phyloP scores from a whole-genome alignment of 2,113 vertebrate species.

The Caranx ignobilis region DNA sequence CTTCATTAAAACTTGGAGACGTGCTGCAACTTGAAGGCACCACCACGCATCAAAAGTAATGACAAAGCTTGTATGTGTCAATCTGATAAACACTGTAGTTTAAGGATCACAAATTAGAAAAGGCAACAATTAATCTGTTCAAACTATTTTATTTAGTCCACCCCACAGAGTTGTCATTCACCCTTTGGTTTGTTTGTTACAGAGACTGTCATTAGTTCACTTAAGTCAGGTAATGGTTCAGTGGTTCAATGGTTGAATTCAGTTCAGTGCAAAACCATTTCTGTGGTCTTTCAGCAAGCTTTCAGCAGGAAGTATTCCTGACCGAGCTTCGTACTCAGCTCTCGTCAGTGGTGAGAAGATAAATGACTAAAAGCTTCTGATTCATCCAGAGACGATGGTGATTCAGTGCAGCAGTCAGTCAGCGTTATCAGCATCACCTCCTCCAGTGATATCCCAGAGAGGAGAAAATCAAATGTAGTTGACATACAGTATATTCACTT shows the following conservation, averaged over 20 bases:
- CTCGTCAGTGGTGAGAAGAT: neutral
- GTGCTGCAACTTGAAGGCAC: neutral
- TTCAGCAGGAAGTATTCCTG: neutral
- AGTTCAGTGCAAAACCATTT: neutral
- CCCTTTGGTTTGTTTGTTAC: neutral
- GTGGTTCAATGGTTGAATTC: neutral
- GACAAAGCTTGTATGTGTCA: neutral
- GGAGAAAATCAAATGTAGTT: conserved; percentile 1
- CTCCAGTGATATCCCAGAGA: neutral
- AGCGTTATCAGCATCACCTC: neutral
- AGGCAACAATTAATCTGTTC: neutral
- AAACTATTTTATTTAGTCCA: neutral
- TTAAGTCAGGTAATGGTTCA: neutral
- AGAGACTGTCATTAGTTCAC: neutral
- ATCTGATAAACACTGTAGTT: neutral
- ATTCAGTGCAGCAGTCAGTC: neutral
- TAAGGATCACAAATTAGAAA: neutral
- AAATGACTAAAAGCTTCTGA: neutral
- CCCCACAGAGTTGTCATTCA: neutral
- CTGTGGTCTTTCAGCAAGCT: conserved; percentile 3
- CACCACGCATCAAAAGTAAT: neutral
- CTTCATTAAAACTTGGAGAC: neutral
- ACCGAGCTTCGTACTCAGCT: neutral
- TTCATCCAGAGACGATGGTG: neutral
- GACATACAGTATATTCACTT: neutral